phyloP scores from a whole-genome alignment of 2,797 vertebrate genomes.

The Alauda arvensis region DNA sequence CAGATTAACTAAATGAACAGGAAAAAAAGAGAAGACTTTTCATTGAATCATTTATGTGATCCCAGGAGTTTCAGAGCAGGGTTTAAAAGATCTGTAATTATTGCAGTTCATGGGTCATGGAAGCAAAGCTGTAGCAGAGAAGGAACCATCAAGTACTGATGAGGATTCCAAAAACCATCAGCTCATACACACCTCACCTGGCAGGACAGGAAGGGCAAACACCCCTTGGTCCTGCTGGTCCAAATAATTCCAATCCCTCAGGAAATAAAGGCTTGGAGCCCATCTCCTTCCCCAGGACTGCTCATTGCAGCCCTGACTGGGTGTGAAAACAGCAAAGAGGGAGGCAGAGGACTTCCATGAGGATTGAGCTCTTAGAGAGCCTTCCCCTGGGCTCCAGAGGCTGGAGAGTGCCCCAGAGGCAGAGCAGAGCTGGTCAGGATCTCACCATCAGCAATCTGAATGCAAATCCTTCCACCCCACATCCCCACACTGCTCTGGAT shows the following conservation, averaged over 20 bases:
- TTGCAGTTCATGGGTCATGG: not conserved
- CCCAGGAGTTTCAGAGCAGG: not conserved
- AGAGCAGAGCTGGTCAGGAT: not conserved
- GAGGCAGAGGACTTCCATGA: not conserved
- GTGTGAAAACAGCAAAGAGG: not conserved
- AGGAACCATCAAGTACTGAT: not conserved
- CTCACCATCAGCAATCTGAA: not conserved
- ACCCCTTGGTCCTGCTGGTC: not conserved
- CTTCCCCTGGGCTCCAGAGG: not conserved
- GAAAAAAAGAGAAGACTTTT: not conserved
- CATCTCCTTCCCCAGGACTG: not conserved
- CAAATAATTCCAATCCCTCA: not conserved
- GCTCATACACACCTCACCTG: not conserved
- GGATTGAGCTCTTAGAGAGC: not conserved
- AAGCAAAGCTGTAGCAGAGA: not conserved
- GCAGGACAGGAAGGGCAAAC: not conserved
- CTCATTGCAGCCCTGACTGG: not conserved
- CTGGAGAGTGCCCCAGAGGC: not conserved
- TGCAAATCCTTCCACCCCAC: not conserved
- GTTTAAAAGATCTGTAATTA: not conserved
- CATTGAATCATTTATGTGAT: not conserved
- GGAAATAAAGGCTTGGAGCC: not conserved
- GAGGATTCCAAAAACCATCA: not conserved
- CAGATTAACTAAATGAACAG: not conserved
- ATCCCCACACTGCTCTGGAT: not conserved